Conservation (phyloP, 2,888 invertebrate genomes). For the Drosophila leonis region DNA sequence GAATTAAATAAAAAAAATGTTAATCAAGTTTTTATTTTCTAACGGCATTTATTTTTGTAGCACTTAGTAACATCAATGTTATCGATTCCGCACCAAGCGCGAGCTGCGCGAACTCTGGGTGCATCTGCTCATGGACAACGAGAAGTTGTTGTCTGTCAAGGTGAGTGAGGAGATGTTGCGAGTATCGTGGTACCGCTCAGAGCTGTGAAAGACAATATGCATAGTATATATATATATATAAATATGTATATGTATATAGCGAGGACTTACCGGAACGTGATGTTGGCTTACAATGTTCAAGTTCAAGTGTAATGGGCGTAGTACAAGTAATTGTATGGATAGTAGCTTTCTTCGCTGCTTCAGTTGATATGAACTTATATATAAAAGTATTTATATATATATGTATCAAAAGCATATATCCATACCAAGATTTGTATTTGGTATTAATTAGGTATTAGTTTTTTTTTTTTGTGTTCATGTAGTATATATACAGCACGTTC, state of each 20-base stretch:
- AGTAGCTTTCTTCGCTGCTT: not conserved
- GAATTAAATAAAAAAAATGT: not conserved
- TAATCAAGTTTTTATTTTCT: not conserved
- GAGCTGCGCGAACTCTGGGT: constrained; percentile 3
- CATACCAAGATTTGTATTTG: not conserved
- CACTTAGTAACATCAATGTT: not conserved
- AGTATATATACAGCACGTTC: not conserved
- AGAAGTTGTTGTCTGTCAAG: not conserved
- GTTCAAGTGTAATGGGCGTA: not conserved
- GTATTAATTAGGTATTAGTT: not conserved
- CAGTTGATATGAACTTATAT: not conserved
- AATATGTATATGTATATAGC: no score
- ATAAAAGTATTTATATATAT: not conserved
- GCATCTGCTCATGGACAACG: not conserved
- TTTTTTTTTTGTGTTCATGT: not conserved
- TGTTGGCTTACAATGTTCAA: not conserved
- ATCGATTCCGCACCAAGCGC: constrained; percentile 7
- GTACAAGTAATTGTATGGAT: not conserved
- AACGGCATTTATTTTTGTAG: not conserved
- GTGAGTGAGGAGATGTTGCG: not conserved
- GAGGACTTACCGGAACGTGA: constrained; percentile 1
- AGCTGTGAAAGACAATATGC: not conserved
- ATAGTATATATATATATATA: no score
- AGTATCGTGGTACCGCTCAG: constrained; percentile 13
- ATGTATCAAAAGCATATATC: not conserved